Evolutionary conservation across 2,113 vertebrate species (phyloP), one percentile per base, ranked within the genome.

Genomic region (Hyperopisus bebe): DNA sequence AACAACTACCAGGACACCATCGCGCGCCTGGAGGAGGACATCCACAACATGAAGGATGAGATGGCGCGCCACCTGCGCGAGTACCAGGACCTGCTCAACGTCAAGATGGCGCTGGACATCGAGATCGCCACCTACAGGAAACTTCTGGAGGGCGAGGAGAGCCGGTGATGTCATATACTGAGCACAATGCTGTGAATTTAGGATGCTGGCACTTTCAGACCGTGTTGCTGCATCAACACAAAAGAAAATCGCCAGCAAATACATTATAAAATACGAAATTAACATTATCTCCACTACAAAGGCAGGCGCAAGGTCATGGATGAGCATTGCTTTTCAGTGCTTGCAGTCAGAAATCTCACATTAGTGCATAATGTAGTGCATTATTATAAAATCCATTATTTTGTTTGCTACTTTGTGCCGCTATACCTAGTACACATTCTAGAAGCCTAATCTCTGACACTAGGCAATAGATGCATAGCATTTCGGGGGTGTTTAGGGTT

Each of bases 61-160:
- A 99, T 99, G 98, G 96, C 97, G 15, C 97, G 97, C 47, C 98
- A 99, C 90, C 97, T 99, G 47, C 96, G 97, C 0, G 98, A 99
- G 92, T 98, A 99, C 94, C 98, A 99, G 93, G 98, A 99, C 88
- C 95, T 99, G 92, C 96, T 99, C 88, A 99, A 98, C 91, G 96
- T 99, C 48, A 99, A 99, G 96, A 98, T 99, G 97, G 98, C 97
- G 27, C 96, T 99, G 89, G 98, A 99, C 93, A 98, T 99, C 8
- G 98, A 99, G 95, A 99, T 99, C 31, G 97, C 98, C 92, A 99
- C 98, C 94, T 99, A 99, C 95, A 97, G 98, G 94, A 99, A 98
- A 93, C 97, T 99, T 91, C 96, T 99, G 96, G 98, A 99, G 92
- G 98, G 98, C 89, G 98, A 99, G 93, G 98, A 99, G 94, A 98